Evolutionary conservation across 2,797 vertebrate species (phyloP), one percentile per base, ranked within the genome.

Genomic region (Mus spretus): DNA sequence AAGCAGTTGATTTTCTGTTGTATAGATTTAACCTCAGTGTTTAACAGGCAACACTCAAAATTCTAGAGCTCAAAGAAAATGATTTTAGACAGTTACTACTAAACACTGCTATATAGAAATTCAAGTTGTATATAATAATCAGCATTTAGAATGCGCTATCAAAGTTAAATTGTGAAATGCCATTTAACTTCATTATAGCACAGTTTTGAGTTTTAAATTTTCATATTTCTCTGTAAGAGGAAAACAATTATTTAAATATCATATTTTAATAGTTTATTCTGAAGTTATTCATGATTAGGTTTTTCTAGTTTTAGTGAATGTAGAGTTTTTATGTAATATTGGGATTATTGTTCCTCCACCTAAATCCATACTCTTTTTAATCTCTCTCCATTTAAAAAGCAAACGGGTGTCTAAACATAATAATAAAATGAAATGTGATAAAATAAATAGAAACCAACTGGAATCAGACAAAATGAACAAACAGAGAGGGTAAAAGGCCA

Each of bases 131-230:
- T 22, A 17, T 61, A 90, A 81, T 74, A 92, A 82, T 67, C 11
- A 91, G 50, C 59, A 97, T 65, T 40, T 63, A 90, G 31, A 85
- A 87, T 74, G 77, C 59, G 50, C n/a, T 31, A 22, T 65, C 24
- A 91, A 15, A 94, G 24, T 37, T 80, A 92, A 93, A 79, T 7
- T 6, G 74, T 67, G 4, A 89, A 96, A 47, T 89, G 1, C 2
- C 37, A 74, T 65, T 61, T 55, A 78, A 44, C 4, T 77, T 53
- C 47, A 87, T 20, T 81, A 59, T 31, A 65, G 14, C 53, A 82
- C 67, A 87, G 7, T 10, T 50, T 74, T 31, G 4, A 8, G 0
- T 28, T 87, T 78, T 94, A 20, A 81, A 65, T 91, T 82, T 95
- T 80, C 1, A 61, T 83, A 37, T 34, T 2, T 84, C 65, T 83